These are phyloP conservation scores for Orthosia incerta DNA, from an alignment of 2,888 invertebrate genomes.

Conservation along the genomic window DNA sequence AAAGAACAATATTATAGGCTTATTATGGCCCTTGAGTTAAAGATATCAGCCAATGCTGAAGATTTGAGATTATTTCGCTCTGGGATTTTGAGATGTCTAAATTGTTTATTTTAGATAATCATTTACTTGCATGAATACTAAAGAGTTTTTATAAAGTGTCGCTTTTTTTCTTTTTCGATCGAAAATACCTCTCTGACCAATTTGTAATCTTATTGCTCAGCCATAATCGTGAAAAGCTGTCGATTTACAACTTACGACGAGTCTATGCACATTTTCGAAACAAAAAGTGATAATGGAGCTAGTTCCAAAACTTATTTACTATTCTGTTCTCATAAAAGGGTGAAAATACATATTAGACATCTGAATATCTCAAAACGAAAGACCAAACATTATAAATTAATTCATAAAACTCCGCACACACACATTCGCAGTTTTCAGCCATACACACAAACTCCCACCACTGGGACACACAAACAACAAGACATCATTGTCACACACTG, in stretches of 20 bases:
- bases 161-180: too few species aligned
- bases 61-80: constrained; percentile 16
- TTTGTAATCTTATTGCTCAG: neutral
- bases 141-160: neutral
- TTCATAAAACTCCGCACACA: constrained; percentile 56
- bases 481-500: constrained; percentile 22
- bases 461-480: constrained; percentile 34
- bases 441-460: constrained; percentile 47
- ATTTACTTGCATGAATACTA: neutral
- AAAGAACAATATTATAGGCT: constrained; percentile 62
- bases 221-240: neutral
- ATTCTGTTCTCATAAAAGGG: too few species aligned
- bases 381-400: constrained; percentile 59
- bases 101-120: neutral
- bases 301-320: too few species aligned
- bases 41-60: constrained; percentile 48
- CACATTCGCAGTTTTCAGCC: constrained; percentile 25
- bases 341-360: neutral
- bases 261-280: neutral
- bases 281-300: neutral
- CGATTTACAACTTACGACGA: neutral
- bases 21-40: constrained; percentile 60
- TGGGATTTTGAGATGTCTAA: constrained; percentile 24
- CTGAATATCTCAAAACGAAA: constrained; percentile 42
- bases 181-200: neutral